phyloP scores from a whole-genome alignment of 2,113 vertebrate species.

The Phoxinus phoxinus region DNA sequence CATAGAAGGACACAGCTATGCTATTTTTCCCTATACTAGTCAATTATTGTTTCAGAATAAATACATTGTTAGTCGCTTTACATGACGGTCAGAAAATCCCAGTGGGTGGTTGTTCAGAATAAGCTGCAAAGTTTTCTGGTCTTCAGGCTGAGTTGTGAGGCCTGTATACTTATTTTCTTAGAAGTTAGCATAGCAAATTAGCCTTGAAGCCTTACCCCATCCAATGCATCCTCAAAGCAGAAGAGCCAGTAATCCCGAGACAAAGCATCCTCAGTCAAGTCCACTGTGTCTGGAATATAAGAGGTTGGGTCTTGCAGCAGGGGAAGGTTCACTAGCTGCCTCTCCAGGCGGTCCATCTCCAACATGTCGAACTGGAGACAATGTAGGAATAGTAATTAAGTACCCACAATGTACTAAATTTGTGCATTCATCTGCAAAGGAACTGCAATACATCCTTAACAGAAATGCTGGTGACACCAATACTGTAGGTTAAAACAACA shows the following conservation, averaged over 20 bases:
- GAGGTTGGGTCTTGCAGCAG: conserved; percentile 90
- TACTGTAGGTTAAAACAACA: too few relatives aligned
- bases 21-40: too few relatives aligned
- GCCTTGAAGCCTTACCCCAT: conserved; percentile 80
- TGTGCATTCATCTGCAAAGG: neutral
- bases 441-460: neutral
- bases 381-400: conserved; percentile 8
- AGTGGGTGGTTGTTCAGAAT: neutral
- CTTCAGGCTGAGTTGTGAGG: neutral
- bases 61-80: too few relatives aligned
- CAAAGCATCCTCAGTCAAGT: conserved; percentile 89
- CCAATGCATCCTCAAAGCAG: conserved; percentile 95
- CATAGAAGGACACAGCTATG: too few relatives aligned
- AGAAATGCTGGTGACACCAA: neutral
- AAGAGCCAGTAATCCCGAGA: conserved; percentile 96
- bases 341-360: conserved; percentile 96
- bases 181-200: neutral
- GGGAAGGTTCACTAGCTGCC: conserved; percentile 90
- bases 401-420: neutral
- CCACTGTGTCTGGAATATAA: conserved; percentile 95
- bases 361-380: conserved; percentile 91
- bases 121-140: neutral
- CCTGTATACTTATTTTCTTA: neutral
- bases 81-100: neutral
- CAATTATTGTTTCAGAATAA: too few relatives aligned